Evolutionary conservation across 2,113 vertebrate genomes (phyloP).

Genomic region (Ginglymostoma cirratum): DNA sequence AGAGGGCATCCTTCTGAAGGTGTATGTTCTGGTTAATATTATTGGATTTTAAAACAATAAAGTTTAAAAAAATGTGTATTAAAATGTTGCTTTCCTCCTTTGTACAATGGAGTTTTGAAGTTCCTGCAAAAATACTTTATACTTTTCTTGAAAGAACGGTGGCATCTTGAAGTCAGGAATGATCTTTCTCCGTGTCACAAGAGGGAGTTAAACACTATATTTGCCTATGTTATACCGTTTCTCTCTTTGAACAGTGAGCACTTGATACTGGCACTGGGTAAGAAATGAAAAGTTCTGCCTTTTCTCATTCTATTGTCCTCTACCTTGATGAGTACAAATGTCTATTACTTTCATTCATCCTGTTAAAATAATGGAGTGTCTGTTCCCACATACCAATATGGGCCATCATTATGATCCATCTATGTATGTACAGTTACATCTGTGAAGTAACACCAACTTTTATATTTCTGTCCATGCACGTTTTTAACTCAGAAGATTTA

Average conservation of each 20-base stretch:
- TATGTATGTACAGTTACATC: too few relatives aligned
- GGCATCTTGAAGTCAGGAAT: not conserved
- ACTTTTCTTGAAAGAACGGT: not conserved
- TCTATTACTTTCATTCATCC: not conserved
- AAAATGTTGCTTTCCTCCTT: not conserved
- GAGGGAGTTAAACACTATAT: not conserved
- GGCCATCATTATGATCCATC: too few relatives aligned
- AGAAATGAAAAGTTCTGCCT: not conserved
- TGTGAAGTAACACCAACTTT: too few relatives aligned
- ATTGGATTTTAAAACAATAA: not conserved
- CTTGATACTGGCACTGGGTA: not conserved
- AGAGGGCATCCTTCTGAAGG: not conserved
- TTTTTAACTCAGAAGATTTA: too few relatives aligned
- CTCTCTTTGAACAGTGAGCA: not conserved
- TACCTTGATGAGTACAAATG: not conserved
- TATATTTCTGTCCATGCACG: too few relatives aligned
- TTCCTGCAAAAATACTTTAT: not conserved
- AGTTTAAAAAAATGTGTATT: not conserved
- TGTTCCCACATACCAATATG: too few relatives aligned
- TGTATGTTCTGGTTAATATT: not conserved
- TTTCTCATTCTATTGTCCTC: not conserved
- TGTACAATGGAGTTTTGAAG: not conserved
- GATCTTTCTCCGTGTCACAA: not conserved
- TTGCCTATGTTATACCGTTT: not conserved
- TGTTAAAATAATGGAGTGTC: not conserved